Base-by-base conservation (phyloP, 2,113 vertebrate genomes). In the Anguilla japonica region DNA sequence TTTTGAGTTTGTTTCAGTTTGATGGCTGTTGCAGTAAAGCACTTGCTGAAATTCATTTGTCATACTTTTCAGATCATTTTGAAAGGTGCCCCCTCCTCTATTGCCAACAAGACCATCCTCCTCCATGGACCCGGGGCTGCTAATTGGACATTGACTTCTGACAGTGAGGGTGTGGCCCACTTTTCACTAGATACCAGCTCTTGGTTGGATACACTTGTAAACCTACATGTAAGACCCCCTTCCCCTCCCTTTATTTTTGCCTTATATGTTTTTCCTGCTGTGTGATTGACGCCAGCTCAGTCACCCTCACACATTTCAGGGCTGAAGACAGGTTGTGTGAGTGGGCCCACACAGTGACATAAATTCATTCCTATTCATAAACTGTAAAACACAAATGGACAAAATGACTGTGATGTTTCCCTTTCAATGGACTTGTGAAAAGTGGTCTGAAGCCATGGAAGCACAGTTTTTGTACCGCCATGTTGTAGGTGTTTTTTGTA, bases 121-220 rank as follows among this genome's bases (percentile, higher is more conserved):
- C 26, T 22, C 13, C 20, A 22, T 46, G 11, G 16, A 14, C 13
- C 9, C 7, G 11, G 6, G 3, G 11, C 0, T 11, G 1, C 18
- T 26, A 18, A 13, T 6, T n/a, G 60, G 60, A 22, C 60, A 11
- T 43, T 84, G 16, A 84, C 57, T 8, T 78, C 83, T 41, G 83
- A 75, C 41, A 50, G 63, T 18, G 41, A 71, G 8, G 83, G 83
- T 41, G 22, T 46, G 34, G 63, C 43, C 60, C 1, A 14, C 26
- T 71, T 84, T 41, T 84, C 83, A 71, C 67, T 84, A 63, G 41
- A 84, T 53, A 84, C 83, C 41, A 75, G 60, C 8, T 43, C 63
- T 29, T 84, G 83, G 83, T n/a, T 14, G 40, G 2, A 8, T 6
- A 0, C 75, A 1, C 3, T 1, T 39, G 26, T 26, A 3, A 26